Evolutionary conservation across 2,797 vertebrate species (phyloP).

Genomic region (Ceyx erithaca): DNA sequence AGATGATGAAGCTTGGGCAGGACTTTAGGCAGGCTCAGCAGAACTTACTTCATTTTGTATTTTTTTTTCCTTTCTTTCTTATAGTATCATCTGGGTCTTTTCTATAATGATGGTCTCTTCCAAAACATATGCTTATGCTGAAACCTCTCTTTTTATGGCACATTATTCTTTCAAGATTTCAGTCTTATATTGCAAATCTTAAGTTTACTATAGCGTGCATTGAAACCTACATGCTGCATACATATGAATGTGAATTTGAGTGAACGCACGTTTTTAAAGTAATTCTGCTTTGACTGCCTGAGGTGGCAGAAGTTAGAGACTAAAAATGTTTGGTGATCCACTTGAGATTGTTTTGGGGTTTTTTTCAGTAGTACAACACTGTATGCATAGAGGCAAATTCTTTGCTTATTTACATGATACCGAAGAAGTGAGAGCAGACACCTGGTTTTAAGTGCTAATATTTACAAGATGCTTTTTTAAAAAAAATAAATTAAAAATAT

Average conservation of each 20-base stretch:
- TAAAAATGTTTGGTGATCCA: not conserved
- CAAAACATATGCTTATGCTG: not conserved
- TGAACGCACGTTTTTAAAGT: not conserved
- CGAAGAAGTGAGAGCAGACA: not conserved
- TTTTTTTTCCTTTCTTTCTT: not conserved
- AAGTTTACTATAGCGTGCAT: not conserved
- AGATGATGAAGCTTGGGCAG: not conserved
- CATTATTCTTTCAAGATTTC: not conserved
- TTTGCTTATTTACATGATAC: not conserved
- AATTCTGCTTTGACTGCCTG: not conserved
- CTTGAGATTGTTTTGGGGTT: not conserved
- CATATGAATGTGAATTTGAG: accelerated
- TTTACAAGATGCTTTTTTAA: not conserved
- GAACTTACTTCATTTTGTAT: not conserved
- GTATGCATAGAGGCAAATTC: not conserved
- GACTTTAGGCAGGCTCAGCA: not conserved
- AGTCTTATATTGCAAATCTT: not conserved
- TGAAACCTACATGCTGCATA: not conserved
- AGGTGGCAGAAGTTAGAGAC: not conserved
- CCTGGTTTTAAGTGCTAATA: not conserved
- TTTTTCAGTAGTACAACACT: not conserved
- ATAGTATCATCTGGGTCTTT: not conserved
- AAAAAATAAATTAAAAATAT: not conserved
- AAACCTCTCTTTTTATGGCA: not conserved
- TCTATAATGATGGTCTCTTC: not conserved